These are phyloP conservation scores for Periophthalmodon schlosseri DNA, from an alignment of 2,113 vertebrate species.

Conservation along the genomic window DNA sequence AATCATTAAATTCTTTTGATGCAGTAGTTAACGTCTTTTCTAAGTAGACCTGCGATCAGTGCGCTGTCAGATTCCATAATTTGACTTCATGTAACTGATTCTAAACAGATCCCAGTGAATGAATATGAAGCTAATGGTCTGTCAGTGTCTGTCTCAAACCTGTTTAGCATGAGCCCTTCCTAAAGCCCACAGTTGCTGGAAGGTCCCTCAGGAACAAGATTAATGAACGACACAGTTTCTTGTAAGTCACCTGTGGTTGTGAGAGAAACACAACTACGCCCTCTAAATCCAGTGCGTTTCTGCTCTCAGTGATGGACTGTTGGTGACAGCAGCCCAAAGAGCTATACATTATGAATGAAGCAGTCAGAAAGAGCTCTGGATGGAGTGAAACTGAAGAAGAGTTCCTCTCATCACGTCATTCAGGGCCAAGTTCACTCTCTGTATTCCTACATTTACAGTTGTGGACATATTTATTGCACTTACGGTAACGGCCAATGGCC, in stretches of 20 bases:
- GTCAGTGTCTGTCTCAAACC: not conserved
- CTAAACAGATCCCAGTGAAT: not conserved
- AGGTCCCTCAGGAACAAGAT: not conserved
- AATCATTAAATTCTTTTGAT: not conserved
- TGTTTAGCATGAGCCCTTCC: not conserved
- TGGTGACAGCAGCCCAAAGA: constrained; percentile 66
- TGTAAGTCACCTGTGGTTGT: constrained; percentile 6
- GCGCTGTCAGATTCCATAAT: too few relatives aligned
- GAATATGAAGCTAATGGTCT: not conserved
- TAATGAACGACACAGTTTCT: constrained; percentile 1
- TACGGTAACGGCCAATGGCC: not conserved
- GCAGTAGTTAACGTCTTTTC: not conserved
- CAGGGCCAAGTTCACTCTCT: constrained; percentile 73
- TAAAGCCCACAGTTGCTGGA: not conserved
- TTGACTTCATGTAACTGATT: not conserved
- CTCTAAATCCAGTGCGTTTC: constrained; percentile 42
- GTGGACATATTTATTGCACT: not conserved
- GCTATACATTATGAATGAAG: constrained; percentile 74
- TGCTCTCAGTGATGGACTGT: constrained; percentile 55
- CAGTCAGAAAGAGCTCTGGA: constrained; percentile 58
- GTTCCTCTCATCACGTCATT: constrained; percentile 74
- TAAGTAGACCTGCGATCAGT: too few relatives aligned
- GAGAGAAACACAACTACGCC: constrained; percentile 25
- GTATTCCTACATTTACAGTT: not conserved
- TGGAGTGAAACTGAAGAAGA: constrained; percentile 74